Evolutionary conservation across 2,113 vertebrate species (phyloP).

Genomic region (Sylvietta virens): DNA sequence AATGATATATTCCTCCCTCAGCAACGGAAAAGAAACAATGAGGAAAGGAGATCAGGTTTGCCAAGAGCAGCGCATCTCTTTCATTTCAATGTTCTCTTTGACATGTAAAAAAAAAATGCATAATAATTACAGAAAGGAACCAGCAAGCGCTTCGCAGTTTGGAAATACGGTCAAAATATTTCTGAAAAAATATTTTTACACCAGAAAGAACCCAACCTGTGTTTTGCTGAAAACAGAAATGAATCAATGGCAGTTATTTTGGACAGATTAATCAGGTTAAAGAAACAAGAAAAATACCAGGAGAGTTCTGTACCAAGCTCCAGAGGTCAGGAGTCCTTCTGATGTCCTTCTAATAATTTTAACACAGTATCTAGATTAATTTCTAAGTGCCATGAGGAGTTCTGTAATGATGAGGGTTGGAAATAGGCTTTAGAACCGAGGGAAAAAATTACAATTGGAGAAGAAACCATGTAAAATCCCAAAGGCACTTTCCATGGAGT

Average conservation of each 20-base stretch:
- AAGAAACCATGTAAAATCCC: neutral
- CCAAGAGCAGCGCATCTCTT: conserved; percentile 34
- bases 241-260: neutral
- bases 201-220: neutral
- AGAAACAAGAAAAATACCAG: neutral
- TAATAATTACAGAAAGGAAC: conserved; percentile 40
- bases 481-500: neutral
- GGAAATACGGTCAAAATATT: conserved; percentile 54
- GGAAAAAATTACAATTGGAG: neutral
- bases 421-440: neutral
- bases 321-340: neutral
- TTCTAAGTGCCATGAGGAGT: neutral
- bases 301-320: neutral
- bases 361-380: neutral
- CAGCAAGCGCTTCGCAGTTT: neutral
- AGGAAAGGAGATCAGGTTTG: conserved; percentile 16
- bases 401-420: neutral
- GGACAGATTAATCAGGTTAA: neutral
- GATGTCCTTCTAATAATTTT: neutral
- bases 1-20: conserved; percentile 29
- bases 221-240: neutral
- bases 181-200: conserved; percentile 14
- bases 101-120: neutral
- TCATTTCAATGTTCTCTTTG: conserved; percentile 39
- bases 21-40: neutral